phyloP scores from a whole-genome alignment of 1,140 invertebrate genomes.

The Cepaea nemoralis region DNA sequence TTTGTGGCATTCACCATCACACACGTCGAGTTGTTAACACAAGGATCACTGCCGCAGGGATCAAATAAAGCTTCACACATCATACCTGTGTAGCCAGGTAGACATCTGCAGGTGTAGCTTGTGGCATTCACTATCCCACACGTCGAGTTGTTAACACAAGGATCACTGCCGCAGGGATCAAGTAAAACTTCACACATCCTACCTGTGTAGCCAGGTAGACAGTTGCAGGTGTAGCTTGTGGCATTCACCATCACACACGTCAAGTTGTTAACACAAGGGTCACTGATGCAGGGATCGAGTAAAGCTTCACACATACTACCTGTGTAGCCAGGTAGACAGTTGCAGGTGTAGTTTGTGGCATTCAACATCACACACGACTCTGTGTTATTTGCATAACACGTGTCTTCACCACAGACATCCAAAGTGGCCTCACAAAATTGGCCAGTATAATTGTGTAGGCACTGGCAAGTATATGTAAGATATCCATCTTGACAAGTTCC shows the following conservation, averaged over 20 bases:
- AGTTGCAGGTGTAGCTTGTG: conserved; percentile 49
- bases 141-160: conserved; percentile 62
- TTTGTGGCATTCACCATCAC: conserved; percentile 42
- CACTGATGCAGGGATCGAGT: conserved; percentile 67
- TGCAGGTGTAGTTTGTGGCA: conserved; percentile 45
- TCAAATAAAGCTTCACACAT: conserved; percentile 72
- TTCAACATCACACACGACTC: conserved; percentile 45
- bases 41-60: conserved; percentile 61
- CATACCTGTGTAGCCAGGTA: conserved; percentile 54
- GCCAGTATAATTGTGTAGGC: conserved; percentile 60
- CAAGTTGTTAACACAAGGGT: conserved; percentile 63
- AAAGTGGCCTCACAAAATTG: conserved; percentile 54
- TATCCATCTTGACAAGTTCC: conserved; percentile 58
- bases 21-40: conserved; percentile 63
- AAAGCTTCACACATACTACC: conserved; percentile 70
- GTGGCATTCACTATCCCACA: conserved; percentile 54
- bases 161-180: conserved; percentile 59
- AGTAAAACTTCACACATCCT: conserved; percentile 72
- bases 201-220: conserved; percentile 56
- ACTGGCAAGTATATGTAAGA: conserved; percentile 58
- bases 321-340: conserved; percentile 53
- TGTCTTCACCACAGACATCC: conserved; percentile 42
- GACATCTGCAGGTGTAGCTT: conserved; percentile 51
- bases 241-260: conserved; percentile 55
- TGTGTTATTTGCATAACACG: conserved; percentile 52